phyloP scores from a whole-genome alignment of 2,113 vertebrate species.

The Lophochroa leadbeateri region DNA sequence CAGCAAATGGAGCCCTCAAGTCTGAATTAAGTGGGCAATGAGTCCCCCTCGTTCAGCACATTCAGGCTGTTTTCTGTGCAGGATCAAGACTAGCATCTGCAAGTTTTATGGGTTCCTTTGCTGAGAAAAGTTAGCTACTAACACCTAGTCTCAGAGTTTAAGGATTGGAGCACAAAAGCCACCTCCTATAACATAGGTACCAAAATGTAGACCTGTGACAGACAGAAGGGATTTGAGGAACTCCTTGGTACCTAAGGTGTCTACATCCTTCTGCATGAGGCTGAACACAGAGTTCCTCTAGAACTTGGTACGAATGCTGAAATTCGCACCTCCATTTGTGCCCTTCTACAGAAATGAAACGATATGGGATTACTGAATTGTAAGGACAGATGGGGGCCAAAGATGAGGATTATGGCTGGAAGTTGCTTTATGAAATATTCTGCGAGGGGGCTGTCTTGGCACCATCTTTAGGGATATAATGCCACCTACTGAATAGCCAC shows the following conservation, averaged over 20 bases:
- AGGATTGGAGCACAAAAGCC: rapidly evolving
- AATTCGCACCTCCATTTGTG: rapidly evolving
- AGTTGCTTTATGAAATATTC: neutral
- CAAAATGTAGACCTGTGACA: neutral
- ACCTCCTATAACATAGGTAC: neutral
- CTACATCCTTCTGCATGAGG: rapidly evolving
- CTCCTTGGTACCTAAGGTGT: neutral
- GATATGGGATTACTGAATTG: rapidly evolving
- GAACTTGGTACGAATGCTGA: rapidly evolving
- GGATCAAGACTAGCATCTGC: neutral
- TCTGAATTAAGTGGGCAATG: neutral
- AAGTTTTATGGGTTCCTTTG: neutral
- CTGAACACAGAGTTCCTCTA: neutral
- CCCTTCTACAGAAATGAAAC: neutral
- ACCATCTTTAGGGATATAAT: constrained; percentile 35
- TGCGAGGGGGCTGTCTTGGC: rapidly evolving
- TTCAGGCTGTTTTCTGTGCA: neutral
- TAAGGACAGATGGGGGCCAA: neutral
- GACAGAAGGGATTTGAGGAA: neutral
- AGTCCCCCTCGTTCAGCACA: neutral
- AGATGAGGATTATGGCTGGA: neutral
- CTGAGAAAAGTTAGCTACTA: neutral
- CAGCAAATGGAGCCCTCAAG: neutral
- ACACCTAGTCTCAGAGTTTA: neutral
- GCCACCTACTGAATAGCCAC: constrained; percentile 53